Percentiles rank a stretch among this genome's conserved stretches.
These are phyloP conservation scores for Muschampia plurimacula DNA, from an alignment of 2,888 invertebrate genomes.

Conservation along the genomic window DNA sequence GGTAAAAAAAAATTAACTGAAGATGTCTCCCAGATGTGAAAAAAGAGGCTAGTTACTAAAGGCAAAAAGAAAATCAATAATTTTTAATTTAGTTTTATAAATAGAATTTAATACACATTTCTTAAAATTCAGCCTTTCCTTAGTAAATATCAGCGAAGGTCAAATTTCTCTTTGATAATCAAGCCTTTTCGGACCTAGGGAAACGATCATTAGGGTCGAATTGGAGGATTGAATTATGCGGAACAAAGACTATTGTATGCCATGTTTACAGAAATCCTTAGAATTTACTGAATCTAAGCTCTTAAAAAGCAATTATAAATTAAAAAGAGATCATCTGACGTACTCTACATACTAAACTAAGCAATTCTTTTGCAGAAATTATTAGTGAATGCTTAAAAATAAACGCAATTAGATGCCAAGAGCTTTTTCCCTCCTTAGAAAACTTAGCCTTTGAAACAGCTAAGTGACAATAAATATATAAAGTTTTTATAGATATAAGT, in stretches of 20 bases:
- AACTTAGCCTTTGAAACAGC: no score
- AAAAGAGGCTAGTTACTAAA: background rate
- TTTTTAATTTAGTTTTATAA: background rate
- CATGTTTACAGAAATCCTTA: background rate
- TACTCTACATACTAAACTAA: background rate
- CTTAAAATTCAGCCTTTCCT: background rate
- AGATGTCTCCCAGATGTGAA: background rate
- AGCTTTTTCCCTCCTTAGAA: background rate
- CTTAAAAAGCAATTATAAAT: background rate
- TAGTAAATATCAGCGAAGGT: background rate
- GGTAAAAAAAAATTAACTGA: no score
- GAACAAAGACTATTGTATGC: background rate
- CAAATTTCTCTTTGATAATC: slow-evolving; percentile 4
- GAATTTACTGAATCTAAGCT: background rate
- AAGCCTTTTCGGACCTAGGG: background rate
- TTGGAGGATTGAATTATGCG: background rate
- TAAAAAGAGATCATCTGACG: background rate
- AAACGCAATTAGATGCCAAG: background rate
- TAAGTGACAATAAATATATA: no score
- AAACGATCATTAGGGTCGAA: background rate
- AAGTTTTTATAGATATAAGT: no score
- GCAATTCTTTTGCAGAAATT: background rate
- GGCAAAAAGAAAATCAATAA: background rate
- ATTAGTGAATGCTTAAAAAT: background rate
- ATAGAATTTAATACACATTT: slow-evolving; percentile 2